These are phyloP conservation scores for Aplochiton taeniatus DNA, from an alignment of 2,797 vertebrate species.

Conservation along the genomic window DNA sequence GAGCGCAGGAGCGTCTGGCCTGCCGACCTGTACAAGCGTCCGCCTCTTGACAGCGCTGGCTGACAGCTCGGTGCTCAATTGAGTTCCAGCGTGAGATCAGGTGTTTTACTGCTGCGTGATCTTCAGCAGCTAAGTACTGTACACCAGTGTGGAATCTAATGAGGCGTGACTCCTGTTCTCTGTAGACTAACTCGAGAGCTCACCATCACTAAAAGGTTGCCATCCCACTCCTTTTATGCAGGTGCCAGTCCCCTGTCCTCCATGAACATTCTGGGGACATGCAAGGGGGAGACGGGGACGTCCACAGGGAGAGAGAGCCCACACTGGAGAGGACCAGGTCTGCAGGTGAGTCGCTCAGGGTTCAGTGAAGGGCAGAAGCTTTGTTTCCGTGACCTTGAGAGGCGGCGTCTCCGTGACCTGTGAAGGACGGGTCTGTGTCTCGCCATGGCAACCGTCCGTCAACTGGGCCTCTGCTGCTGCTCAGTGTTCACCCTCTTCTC, in stretches of 20 bases:
- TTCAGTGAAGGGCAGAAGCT: not conserved
- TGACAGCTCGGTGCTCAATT: constrained; percentile 41
- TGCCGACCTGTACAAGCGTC: constrained; percentile 44
- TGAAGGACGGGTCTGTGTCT: not conserved
- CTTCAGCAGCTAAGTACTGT: constrained; percentile 57
- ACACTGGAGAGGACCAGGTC: constrained; percentile 83
- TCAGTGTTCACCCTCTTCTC: not conserved
- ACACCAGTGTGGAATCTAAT: constrained; percentile 42
- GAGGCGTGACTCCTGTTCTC: constrained; percentile 32
- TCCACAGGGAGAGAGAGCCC: constrained; percentile 84
- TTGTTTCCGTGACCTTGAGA: not conserved
- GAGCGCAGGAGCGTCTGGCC: constrained; percentile 33
- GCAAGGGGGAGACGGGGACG: constrained; percentile 80
- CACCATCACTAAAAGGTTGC: constrained; percentile 23
- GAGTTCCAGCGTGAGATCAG: constrained; percentile 58
- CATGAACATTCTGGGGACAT: constrained; percentile 82
- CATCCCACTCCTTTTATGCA: constrained; percentile 47
- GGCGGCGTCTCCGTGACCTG: too few relatives aligned
- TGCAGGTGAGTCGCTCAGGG: constrained; percentile 63
- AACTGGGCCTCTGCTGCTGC: too few relatives aligned
- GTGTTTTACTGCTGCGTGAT: constrained; percentile 58
- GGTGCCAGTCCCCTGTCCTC: constrained; percentile 89
- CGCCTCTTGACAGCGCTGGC: constrained; percentile 43
- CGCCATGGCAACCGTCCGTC: too few relatives aligned
- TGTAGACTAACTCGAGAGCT: constrained; percentile 11